Percentiles rank a stretch among this genome's conserved stretches.
Evolutionary conservation across 2,113 vertebrate genomes (phyloP).

Genomic region (Ictidomys tridecemlineatus): DNA sequence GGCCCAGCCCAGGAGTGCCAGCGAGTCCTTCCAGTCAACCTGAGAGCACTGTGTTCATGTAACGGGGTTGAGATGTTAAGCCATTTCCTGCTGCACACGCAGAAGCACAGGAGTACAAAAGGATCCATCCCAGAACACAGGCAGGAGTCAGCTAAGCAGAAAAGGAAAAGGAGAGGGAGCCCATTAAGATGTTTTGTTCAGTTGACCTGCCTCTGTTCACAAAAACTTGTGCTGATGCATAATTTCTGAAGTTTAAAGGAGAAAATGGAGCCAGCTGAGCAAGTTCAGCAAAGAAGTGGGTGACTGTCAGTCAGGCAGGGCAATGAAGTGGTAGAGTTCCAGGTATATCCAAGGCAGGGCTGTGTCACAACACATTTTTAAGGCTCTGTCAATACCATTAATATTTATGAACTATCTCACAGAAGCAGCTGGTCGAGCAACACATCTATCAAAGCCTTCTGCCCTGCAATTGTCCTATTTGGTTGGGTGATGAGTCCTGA

Average conservation of each 20-base stretch:
- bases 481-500: conserved; percentile 81
- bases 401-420: conserved; percentile 87
- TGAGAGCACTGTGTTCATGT: not conserved
- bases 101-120: not conserved
- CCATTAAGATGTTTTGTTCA: not conserved
- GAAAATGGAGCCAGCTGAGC: too few species aligned
- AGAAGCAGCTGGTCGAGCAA: conserved; percentile 51
- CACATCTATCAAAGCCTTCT: conserved; percentile 83
- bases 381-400: conserved; percentile 84
- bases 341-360: conserved; percentile 75
- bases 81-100: not conserved
- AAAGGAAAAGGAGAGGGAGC: not conserved
- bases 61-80: not conserved
- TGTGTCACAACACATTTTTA: conserved; percentile 82
- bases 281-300: not conserved
- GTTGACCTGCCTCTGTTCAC: not conserved
- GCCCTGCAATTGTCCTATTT: conserved; percentile 31
- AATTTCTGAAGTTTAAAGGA: not conserved
- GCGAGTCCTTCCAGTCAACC: not conserved
- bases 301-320: conserved; percentile 25
- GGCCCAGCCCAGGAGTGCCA: not conserved
- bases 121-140: not conserved
- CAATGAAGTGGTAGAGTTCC: conserved; percentile 37
- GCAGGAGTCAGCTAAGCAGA: not conserved
- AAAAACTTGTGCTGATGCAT: conserved; percentile 44